Base-by-base conservation (phyloP, 2,113 vertebrate genomes). In the Zapus hudsonius region DNA sequence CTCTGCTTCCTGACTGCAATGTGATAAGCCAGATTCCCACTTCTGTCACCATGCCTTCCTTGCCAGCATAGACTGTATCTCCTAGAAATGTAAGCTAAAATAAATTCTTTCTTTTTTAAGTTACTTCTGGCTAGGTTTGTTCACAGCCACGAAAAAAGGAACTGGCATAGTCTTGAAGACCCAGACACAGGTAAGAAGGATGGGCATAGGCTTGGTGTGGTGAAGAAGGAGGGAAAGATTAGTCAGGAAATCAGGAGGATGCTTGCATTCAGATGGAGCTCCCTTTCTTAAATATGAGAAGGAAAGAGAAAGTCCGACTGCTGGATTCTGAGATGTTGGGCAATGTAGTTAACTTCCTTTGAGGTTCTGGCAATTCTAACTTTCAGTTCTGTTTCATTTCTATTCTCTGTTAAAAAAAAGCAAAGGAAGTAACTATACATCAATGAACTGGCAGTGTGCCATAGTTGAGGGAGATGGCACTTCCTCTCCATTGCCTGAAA, bases 401-500 rank as follows among this genome's bases (percentile, higher is more conserved):
- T 88, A 85, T 12, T 59, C 59, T 47, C 38, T 73, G 70, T 2
- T 29, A 36, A 10, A 81, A 84, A 72, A 66, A 78, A 20, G 31
- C 5, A 5, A 12, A 57, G 73, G 67, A 83, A 93, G 59, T 59
- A 90, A 89, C 81, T 85, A 20, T 78, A 80, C 42, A 84, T 90
- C 83, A 25, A 63, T 44, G 38, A 89, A 76, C 76, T 61, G 96
- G 86, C 76, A 59, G 15, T n/a, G 44, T 63, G 88, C 95, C 89
- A 73, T 23, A 61, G 31, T 86, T 33, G 20, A 84, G 55, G 72
- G 63, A 92, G 88, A 95, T 84, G 69, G 76, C 69, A 87, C 89
- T 96, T 96, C 95, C 95, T 94, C 59, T 86, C 83, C 4, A 7
- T 89, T 84, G 96, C 94, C 93, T 92, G 86, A 96, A 72, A 94